phyloP scores from a whole-genome alignment of 2,888 invertebrate genomes.

The Trissolcus japonicus region DNA sequence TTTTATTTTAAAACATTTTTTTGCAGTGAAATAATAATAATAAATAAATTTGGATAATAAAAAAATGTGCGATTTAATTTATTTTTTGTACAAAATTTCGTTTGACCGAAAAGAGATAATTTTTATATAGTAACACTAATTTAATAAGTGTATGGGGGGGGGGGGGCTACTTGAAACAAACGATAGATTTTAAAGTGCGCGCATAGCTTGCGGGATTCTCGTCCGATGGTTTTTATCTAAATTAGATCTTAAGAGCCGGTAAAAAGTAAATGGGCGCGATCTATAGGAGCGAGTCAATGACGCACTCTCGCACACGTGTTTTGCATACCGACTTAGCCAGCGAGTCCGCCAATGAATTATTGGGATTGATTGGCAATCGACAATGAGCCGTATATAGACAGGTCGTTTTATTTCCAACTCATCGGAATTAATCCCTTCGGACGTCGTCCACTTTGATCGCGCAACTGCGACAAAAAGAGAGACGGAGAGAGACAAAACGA shows the following conservation, averaged over 20 bases:
- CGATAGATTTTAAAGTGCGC: conserved; percentile 46
- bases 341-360: conserved; percentile 53
- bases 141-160: conserved; percentile 39
- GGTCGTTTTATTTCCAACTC: conserved; percentile 17
- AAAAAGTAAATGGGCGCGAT: conserved; percentile 62
- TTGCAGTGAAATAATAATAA: no score
- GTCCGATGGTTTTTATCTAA: conserved; percentile 69
- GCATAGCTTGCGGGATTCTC: conserved; percentile 62
- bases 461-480: conserved; percentile 1
- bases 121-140: conserved; percentile 21
- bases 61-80: conserved; percentile 19
- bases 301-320: conserved; percentile 33
- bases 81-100: no score
- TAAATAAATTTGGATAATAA: not conserved
- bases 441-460: conserved; percentile 24
- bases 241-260: conserved; percentile 73
- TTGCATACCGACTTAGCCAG: conserved; percentile 60
- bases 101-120: no score
- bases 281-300: conserved; percentile 33
- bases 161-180: conserved; percentile 52
- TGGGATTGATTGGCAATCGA: conserved; percentile 53
- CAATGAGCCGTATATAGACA: conserved; percentile 47
- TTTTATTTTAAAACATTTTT: no score
- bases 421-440: conserved; percentile 41
- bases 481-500: conserved; percentile 6